phyloP scores from a whole-genome alignment of 2,797 vertebrate species.

The Rhinella marina region DNA sequence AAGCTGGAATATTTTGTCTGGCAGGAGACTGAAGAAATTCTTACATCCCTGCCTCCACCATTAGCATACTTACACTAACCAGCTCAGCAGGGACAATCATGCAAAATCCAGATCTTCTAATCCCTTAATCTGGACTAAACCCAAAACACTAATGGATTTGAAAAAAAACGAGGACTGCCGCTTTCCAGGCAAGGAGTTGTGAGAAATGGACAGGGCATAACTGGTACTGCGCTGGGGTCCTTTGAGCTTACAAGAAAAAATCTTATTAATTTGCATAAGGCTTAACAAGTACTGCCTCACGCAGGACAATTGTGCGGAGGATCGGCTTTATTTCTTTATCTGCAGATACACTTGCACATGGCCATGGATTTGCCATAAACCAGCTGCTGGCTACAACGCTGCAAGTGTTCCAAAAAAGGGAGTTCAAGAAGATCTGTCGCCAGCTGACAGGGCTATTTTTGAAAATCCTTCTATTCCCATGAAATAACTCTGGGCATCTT shows the following conservation, averaged over 20 bases:
- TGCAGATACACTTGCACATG: not conserved
- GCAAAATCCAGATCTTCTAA: slow-evolving; percentile 69
- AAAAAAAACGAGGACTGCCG: slow-evolving; percentile 63
- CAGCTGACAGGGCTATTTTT: too few relatives aligned
- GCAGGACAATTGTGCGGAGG: not conserved
- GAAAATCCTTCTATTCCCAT: too few relatives aligned
- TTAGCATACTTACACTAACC: slow-evolving; percentile 62
- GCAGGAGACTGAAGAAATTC: slow-evolving; percentile 35
- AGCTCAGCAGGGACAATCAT: slow-evolving; percentile 76
- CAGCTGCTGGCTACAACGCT: not conserved
- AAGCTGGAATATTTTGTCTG: slow-evolving; percentile 22
- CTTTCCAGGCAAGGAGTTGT: slow-evolving; percentile 20
- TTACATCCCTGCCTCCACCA: slow-evolving; percentile 43
- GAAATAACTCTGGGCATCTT: too few relatives aligned
- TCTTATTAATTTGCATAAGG: not conserved
- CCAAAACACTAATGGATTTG: slow-evolving; percentile 79
- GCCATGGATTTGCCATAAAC: not conserved
- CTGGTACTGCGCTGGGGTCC: not conserved
- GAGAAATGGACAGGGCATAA: not conserved
- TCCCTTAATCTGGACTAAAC: slow-evolving; percentile 77
- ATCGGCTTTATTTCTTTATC: not conserved
- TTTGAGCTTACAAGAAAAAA: not conserved
- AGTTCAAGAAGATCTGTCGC: not conserved
- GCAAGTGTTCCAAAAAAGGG: not conserved
- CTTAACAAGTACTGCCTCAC: not conserved